Evolutionary conservation across 1,140 invertebrate genomes (phyloP), one percentile per base, ranked within the genome.

Genomic region (Oryzaephilus surinamensis): DNA sequence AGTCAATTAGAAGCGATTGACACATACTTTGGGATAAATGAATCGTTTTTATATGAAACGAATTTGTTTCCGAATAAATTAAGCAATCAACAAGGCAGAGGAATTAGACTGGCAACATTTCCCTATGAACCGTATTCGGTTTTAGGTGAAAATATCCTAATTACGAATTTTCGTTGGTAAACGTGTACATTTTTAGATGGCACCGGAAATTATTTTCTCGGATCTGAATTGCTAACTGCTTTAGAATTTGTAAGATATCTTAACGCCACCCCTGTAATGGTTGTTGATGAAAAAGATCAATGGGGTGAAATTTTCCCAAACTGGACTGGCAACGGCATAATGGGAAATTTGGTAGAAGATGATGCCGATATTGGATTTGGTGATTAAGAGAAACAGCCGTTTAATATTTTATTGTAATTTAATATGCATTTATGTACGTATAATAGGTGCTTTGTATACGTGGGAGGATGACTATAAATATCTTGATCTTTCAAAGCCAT

Each of bases 301-400:
- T 76, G 72, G 72, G 73, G 73, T 4, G 65, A 71, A 43, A 67
- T 74, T 34, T 73, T 64, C 45, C 64, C 70, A 11, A 75, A 76
- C 46, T 55, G 64, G 36, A 71, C 70, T 6, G 73, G 72, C 20
- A 64, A 68, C 36, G 73, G 73, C 3, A 57, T 74, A 17, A 43
- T 74, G 17, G 73, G 73, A n/a, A 69, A 66, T 48, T 57, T 76
- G 2, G 61, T 65, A 10, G 60, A 63, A 47, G 72, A 73, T 45
- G 57, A 58, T n/a, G 72, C 70, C 12, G 72, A 76, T 55, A 43
- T 76, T 28, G 74, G 72, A 20, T 52, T 52, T 40, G 63, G 70
- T 72, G 45, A 33, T 32, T 18, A 2, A 28, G 7, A 19, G 10
- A 37, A 15, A 39, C 27, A 33, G 4, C 19, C 8, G 8, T 20